Evolutionary conservation across 2,113 vertebrate species (phyloP), one percentile per base, ranked within the genome.

Genomic region (Spilogale gracilis): DNA sequence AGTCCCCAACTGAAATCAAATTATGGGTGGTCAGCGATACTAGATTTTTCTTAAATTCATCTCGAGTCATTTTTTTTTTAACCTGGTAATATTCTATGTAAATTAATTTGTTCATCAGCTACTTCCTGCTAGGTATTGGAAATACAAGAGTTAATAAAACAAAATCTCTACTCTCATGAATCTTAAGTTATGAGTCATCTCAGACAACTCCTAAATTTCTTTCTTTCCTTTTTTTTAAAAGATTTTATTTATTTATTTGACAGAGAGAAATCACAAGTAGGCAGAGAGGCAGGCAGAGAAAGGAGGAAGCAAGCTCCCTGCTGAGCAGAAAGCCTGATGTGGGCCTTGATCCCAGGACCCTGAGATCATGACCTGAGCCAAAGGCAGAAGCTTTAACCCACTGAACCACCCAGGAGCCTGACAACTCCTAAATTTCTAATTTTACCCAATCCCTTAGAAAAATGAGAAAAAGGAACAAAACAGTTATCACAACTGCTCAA

Each of bases 401-500:
- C 38, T 38, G 38, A 38, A 38, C 38, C 38, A 38, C 38, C 38
- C 38, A 38, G 38, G 38, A 38, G 38, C 38, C 38, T 38, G 30
- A 79, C 2, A 58, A 52, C 5, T 65, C 65, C 48, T 83, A 94
- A 80, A 65, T 92, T 89, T 96, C 16, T 65, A 94, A 84, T 84
- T 96, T 97, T 60, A 94, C 25, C 38, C 7, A 80, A 10, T 69
- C n/a, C 45, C 61, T 71, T 60, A 65, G n/a, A 54, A 86, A 96
- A 94, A 94, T 67, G 8, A 60, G 17, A 65, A 56, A 87, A 69
- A 73, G 2, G 0, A 95, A 74, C 2, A 73, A 96, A 82, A 94
- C 5, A 74, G 12, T 61, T 27, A 63, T 74, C 20, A 79, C 7
- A 73, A 6, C 17, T 86, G 7, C 38, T n/a, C 48, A 78, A 73